phyloP scores from a whole-genome alignment of 2,888 invertebrate genomes.

The Trissoscelio sp. region DNA sequence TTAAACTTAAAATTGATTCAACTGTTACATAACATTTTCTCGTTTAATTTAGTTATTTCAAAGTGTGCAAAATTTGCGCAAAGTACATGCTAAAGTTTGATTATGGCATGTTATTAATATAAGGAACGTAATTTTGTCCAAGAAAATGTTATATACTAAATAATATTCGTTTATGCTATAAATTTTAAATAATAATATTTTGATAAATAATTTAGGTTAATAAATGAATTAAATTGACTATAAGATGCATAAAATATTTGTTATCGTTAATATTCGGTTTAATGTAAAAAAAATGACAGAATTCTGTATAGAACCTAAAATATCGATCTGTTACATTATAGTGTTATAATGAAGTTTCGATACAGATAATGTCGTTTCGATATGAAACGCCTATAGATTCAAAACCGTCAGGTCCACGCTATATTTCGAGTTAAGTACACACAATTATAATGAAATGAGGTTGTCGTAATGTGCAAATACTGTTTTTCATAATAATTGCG shows the following conservation, averaged over 20 bases:
- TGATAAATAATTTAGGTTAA: too few species aligned
- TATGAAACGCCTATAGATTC: conserved; percentile 11
- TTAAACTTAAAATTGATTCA: background rate
- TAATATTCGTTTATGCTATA: too few species aligned
- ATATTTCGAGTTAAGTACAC: conserved; percentile 4
- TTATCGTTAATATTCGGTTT: background rate
- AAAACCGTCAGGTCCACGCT: background rate
- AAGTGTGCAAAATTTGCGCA: too few species aligned
- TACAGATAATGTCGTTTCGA: conserved; percentile 17
- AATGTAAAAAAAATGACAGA: background rate
- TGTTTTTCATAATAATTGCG: background rate
- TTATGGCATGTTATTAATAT: too few species aligned
- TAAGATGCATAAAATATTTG: too few species aligned
- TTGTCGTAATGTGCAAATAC: background rate
- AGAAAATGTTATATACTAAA: too few species aligned
- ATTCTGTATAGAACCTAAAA: background rate
- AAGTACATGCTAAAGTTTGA: too few species aligned
- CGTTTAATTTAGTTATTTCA: too few species aligned
- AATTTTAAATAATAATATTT: too few species aligned
- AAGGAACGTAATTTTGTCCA: too few species aligned
- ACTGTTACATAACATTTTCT: background rate
- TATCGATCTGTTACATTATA: conserved; percentile 6
- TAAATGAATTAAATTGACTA: too few species aligned
- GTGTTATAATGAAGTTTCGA: conserved; percentile 16
- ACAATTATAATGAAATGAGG: background rate